Conservation (phyloP, 2,113 vertebrate genomes). For the Myanophis thanlyinensis region DNA sequence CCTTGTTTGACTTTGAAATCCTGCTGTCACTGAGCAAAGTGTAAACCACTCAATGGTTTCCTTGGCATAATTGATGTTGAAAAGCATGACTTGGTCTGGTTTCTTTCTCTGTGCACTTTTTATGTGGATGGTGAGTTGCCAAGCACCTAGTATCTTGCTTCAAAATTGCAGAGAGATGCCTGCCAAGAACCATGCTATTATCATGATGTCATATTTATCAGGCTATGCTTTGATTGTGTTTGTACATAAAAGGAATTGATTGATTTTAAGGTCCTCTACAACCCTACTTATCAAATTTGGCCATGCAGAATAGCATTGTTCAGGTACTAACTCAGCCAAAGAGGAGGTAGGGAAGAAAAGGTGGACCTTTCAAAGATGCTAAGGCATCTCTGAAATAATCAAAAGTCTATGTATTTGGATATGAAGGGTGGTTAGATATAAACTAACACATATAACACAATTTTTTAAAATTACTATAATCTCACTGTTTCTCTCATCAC, state of each 20-base stretch:
- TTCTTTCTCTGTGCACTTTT: slow-evolving; percentile 34
- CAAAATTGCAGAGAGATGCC: slow-evolving; percentile 51
- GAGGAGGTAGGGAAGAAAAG: no score
- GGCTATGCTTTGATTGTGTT: slow-evolving; percentile 18
- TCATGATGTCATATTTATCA: slow-evolving; percentile 39
- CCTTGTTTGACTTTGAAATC: slow-evolving; percentile 15
- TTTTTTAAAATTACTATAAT: neutral
- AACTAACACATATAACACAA: neutral
- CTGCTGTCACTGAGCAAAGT: slow-evolving; percentile 1
- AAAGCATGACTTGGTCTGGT: slow-evolving; percentile 17
- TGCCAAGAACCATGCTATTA: slow-evolving; percentile 35
- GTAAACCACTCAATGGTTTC: neutral
- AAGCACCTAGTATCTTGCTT: slow-evolving; percentile 38
- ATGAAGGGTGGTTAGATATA: neutral
- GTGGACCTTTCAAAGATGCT: neutral
- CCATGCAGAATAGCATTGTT: neutral
- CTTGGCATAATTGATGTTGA: slow-evolving; percentile 39
- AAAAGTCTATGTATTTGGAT: neutral
- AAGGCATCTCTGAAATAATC: neutral
- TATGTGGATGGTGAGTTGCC: slow-evolving; percentile 33
- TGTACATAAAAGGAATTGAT: slow-evolving; percentile 48
- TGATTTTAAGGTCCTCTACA: slow-evolving; percentile 43
- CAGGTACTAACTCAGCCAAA: neutral
- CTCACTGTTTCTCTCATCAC: neutral
- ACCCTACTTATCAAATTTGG: slow-evolving; percentile 23